Percentiles rank a stretch among this genome's conserved stretches.
Evolutionary conservation across 2,797 vertebrate species (phyloP).

Genomic region (Clarias fuscus): DNA sequence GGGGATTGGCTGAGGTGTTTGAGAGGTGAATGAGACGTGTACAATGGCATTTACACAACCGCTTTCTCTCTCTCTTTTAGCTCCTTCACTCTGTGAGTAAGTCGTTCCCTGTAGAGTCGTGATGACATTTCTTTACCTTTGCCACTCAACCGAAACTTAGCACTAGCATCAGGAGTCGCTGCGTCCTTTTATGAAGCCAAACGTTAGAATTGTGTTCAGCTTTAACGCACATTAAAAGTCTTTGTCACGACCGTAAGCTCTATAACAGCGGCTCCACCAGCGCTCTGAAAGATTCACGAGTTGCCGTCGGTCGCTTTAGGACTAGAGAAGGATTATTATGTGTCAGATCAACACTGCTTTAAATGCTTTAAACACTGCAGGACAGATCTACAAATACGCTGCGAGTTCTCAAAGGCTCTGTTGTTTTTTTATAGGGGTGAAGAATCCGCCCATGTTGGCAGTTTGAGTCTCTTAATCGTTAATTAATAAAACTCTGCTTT

Average conservation of each 20-base stretch:
- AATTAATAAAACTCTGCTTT: neutral
- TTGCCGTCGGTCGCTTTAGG: neutral
- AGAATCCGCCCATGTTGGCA: neutral
- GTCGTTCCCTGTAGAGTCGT: neutral
- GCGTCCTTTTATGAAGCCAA: neutral
- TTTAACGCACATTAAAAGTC: neutral
- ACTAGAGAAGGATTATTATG: neutral
- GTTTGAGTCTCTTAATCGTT: neutral
- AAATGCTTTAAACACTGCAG: neutral
- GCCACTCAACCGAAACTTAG: neutral
- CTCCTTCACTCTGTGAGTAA: neutral
- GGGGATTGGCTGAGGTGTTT: neutral
- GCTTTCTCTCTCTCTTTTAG: neutral
- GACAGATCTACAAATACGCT: neutral
- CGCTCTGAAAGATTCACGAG: neutral
- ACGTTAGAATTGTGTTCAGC: neutral
- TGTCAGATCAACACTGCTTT: too few relatives aligned
- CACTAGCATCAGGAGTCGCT: neutral
- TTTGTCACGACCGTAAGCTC: conserved; percentile 11
- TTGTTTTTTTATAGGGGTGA: neutral
- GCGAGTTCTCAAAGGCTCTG: neutral
- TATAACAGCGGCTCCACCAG: neutral
- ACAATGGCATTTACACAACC: conserved; percentile 2
- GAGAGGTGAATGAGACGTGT: neutral
- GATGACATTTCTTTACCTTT: neutral